Conservation (phyloP, 1,140 invertebrate genomes). For the Gerris buenoi region DNA sequence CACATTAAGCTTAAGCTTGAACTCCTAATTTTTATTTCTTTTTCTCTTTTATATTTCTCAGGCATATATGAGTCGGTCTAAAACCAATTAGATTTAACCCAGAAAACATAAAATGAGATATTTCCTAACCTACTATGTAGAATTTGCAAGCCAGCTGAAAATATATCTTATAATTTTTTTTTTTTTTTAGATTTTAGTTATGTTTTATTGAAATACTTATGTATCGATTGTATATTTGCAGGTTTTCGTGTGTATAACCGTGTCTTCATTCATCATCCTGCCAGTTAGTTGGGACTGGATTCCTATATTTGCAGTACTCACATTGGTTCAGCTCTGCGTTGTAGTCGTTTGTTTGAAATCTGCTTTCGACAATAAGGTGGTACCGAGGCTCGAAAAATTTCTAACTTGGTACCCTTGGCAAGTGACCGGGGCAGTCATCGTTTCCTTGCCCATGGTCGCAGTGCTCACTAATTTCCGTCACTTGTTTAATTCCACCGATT, state of each 20-base stretch:
- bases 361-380: constrained; percentile 10
- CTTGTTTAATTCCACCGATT: constrained; percentile 11
- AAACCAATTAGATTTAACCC: too few relatives aligned
- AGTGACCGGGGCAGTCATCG: constrained; percentile 60
- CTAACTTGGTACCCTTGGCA: constrained; percentile 82
- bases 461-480: constrained; percentile 59
- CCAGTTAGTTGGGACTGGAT: constrained; percentile 36
- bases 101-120: too few relatives aligned
- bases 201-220: not conserved
- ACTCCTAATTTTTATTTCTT: too few relatives aligned
- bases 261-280: constrained; percentile 50
- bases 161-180: constrained; percentile 11
- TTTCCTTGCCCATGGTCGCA: constrained; percentile 65
- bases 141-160: too few relatives aligned
- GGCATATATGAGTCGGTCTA: too few relatives aligned
- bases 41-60: too few relatives aligned
- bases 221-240: constrained; percentile 16
- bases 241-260: constrained; percentile 46
- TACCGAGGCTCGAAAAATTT: constrained; percentile 27
- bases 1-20: too few relatives aligned
- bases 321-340: constrained; percentile 43
- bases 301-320: constrained; percentile 38
- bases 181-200: constrained; percentile 2
- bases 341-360: constrained; percentile 45
- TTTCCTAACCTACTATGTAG: too few relatives aligned